Evolutionary conservation across 1,140 invertebrate genomes (phyloP).

Genomic region (Limonius californicus): DNA sequence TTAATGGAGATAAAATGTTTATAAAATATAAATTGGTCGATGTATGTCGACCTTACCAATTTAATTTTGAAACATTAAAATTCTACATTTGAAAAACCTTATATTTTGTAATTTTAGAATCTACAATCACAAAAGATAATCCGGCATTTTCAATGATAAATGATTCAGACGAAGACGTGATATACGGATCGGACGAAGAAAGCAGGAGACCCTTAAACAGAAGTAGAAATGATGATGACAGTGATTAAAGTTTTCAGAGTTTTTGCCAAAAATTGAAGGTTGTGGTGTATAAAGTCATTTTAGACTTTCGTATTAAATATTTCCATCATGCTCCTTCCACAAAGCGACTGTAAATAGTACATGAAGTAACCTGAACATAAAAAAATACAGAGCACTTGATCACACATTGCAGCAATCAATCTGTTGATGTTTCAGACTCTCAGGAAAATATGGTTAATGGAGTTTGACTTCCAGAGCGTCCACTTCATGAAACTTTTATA

Average conservation of each 20-base stretch:
- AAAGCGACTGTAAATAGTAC: background rate
- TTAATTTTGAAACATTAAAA: background rate
- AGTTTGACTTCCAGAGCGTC: too few relatives aligned
- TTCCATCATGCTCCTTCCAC: too few relatives aligned
- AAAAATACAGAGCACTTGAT: too few relatives aligned
- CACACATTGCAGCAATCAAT: too few relatives aligned
- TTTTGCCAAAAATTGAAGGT: too few relatives aligned
- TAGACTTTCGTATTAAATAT: too few relatives aligned
- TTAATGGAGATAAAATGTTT: background rate
- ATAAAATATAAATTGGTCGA: background rate
- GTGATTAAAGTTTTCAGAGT: conserved; percentile 55
- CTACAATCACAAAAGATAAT: conserved; percentile 91
- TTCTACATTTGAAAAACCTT: background rate
- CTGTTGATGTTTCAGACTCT: too few relatives aligned
- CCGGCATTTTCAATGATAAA: conserved; percentile 97
- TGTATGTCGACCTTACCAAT: background rate
- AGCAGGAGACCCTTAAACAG: conserved; percentile 70
- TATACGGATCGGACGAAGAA: conserved; percentile 91
- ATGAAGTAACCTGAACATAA: too few relatives aligned
- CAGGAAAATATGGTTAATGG: too few relatives aligned
- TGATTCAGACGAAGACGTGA: conserved; percentile 95
- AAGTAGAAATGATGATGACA: conserved; percentile 63
- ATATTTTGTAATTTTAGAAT: conserved; percentile 60
- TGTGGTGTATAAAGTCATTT: too few relatives aligned
- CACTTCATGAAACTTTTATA: too few relatives aligned